Evolutionary conservation across 2,797 vertebrate species (phyloP), one percentile per base, ranked within the genome.

Genomic region (Anolis apletophallus): DNA sequence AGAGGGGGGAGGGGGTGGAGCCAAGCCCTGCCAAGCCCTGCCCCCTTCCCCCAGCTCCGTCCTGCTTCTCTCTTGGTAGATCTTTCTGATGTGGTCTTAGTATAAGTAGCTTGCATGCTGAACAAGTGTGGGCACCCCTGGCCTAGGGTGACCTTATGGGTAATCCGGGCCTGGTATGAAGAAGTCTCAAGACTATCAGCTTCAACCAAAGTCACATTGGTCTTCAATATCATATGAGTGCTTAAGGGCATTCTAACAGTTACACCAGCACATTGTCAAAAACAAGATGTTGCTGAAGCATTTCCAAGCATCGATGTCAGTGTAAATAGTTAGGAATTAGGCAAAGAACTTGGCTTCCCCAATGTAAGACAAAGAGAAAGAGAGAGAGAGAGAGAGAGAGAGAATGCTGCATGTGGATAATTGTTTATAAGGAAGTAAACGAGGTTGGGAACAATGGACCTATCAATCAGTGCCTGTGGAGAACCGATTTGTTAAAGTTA

Each of bases 401-500:
- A 1, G 89, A 89, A 90, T 81, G 74, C 72, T 85, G 2, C 67
- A 46, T 74, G 69, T 59, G 74, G 0, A 0, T 89, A 87, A 85
- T 64, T 91, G 34, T 85, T 87, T 86, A 73, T 55, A 83, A 54
- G 80, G 0, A 1, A 91, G 84, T 85, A 92, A 88, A 86, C 77
- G 50, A 90, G 86, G 80, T 80, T 76, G 81, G 80, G 84, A 91
- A 89, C 85, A 85, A 32, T 57, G 84, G 0, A 50, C 90, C 91
- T 81, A 85, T 93, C 93, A 87, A 81, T 92, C 92, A 89, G 83
- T 52, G 72, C 86, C 81, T 90, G 73, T 87, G 82, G 90, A 88
- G 87, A 91, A 91, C 81, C 81, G 84, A 74, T 85, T 88, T 93
- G 83, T 91, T 92, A 92, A 92, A 95, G 92, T 91, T 90, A 93